Evolutionary conservation across 2,797 vertebrate genomes (phyloP).

Genomic region (Trachurus trachurus): DNA sequence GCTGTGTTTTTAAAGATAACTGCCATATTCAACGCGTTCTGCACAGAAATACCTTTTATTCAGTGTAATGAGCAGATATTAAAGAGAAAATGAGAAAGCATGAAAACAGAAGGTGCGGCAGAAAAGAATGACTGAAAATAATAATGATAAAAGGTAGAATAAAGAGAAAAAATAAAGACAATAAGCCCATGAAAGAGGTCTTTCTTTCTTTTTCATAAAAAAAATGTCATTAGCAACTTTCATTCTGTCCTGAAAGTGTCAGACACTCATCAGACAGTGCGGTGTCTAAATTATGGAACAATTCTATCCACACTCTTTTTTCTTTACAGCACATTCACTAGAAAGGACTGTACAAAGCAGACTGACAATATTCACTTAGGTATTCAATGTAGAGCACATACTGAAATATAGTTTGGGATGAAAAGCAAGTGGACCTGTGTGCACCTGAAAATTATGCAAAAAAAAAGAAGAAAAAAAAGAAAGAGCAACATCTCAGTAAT

Average conservation of each 20-base stretch:
- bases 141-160: slow-evolving; percentile 71
- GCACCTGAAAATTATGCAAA: slow-evolving; percentile 6
- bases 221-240: slow-evolving; percentile 66
- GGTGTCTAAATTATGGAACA: slow-evolving; percentile 37
- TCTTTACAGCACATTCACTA: not conserved
- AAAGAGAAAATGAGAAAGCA: slow-evolving; percentile 71
- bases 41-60: slow-evolving; percentile 77
- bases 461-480: not conserved
- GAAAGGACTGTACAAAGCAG: slow-evolving; percentile 14
- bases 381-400: slow-evolving; percentile 14
- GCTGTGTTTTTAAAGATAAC: slow-evolving; percentile 86
- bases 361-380: slow-evolving; percentile 7
- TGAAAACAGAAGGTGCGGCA: slow-evolving; percentile 50
- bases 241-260: slow-evolving; percentile 50
- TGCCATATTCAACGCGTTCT: slow-evolving; percentile 60
- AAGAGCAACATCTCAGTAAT: slow-evolving; percentile 2
- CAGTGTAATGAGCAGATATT: slow-evolving; percentile 82
- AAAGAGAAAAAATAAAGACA: slow-evolving; percentile 65
- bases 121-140: slow-evolving; percentile 60
- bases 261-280: slow-evolving; percentile 42
- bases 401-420: not conserved
- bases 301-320: slow-evolving; percentile 13
- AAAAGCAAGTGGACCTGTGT: not conserved
- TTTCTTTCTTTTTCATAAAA: slow-evolving; percentile 9
- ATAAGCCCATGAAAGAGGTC: slow-evolving; percentile 68